Percentiles rank a stretch among this genome's conserved stretches.
These are phyloP conservation scores for Cirrhinus molitorella DNA, from an alignment of 2,797 vertebrate genomes.

Conservation along the genomic window DNA sequence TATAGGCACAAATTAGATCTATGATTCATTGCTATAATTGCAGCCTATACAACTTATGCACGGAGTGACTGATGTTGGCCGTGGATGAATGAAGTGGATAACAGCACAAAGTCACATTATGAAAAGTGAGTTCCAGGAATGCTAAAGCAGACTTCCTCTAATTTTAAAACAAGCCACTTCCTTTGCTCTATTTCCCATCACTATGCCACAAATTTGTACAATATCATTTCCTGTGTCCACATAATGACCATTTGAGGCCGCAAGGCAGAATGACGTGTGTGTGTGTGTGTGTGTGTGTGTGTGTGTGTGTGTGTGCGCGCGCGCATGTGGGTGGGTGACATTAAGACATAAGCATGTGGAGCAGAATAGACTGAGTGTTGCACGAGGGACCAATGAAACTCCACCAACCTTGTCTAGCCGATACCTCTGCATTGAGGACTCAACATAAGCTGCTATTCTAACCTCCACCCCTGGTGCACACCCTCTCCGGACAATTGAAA, in stretches of 20 bases:
- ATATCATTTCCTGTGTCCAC: slow-evolving; percentile 53
- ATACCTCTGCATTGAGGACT: slow-evolving; percentile 8
- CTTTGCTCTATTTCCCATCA: slow-evolving; percentile 37
- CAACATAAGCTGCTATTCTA: slow-evolving; percentile 10
- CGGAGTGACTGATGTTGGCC: slow-evolving; percentile 7
- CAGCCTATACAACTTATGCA: slow-evolving; percentile 15
- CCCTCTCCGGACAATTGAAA: slow-evolving; percentile 41
- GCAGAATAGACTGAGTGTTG: slow-evolving; percentile 29
- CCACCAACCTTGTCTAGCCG: not conserved
- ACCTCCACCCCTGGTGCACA: slow-evolving; percentile 33
- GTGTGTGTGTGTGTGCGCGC: not conserved
- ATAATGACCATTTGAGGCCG: slow-evolving; percentile 49
- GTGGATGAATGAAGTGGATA: slow-evolving; percentile 36
- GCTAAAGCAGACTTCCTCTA: slow-evolving; percentile 21
- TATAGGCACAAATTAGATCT: slow-evolving; percentile 11
- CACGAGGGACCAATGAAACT: slow-evolving; percentile 8
- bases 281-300: slow-evolving; percentile 1
- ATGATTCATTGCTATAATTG: slow-evolving; percentile 47
- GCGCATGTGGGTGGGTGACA: slow-evolving; percentile 11
- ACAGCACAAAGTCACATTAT: slow-evolving; percentile 34
- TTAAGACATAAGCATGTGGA: slow-evolving; percentile 8
- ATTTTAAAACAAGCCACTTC: slow-evolving; percentile 46
- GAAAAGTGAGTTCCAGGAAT: slow-evolving; percentile 45
- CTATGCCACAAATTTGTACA: slow-evolving; percentile 45
- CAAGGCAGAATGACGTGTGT: slow-evolving; percentile 10